Evolutionary conservation across 2,797 vertebrate genomes (phyloP).

Genomic region (Poeciliopsis presidionis): DNA sequence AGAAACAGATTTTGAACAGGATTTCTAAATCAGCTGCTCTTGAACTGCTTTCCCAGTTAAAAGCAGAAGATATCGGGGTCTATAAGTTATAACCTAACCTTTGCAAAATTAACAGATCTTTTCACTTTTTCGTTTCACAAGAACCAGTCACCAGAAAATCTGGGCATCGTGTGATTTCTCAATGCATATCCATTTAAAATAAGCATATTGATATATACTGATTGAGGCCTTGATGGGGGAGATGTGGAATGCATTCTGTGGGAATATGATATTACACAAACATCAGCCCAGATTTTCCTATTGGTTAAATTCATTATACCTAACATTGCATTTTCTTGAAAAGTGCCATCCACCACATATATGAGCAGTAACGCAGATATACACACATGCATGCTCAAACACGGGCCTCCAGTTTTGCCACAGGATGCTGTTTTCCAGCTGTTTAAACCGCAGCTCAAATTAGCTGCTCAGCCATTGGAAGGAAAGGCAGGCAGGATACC

Average conservation of each 20-base stretch:
- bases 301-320: slow-evolving; percentile 49
- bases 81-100: background rate
- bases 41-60: background rate
- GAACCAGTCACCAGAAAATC: background rate
- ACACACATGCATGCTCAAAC: slow-evolving; percentile 47
- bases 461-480: slow-evolving; percentile 87
- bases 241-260: slow-evolving; percentile 27
- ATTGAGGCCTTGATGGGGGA: slow-evolving; percentile 30
- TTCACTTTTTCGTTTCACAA: background rate
- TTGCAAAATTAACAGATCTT: background rate
- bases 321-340: slow-evolving; percentile 51
- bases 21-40: background rate
- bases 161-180: background rate
- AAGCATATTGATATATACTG: slow-evolving; percentile 49
- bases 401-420: slow-evolving; percentile 69
- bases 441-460: slow-evolving; percentile 86
- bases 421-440: slow-evolving; percentile 82
- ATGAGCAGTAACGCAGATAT: slow-evolving; percentile 49
- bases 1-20: background rate
- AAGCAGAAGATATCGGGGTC: background rate
- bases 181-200: slow-evolving; percentile 27
- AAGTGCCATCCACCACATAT: slow-evolving; percentile 37
- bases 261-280: slow-evolving; percentile 35
- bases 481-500: slow-evolving; percentile 86
- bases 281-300: slow-evolving; percentile 46